Evolutionary conservation across 2,113 vertebrate genomes (phyloP).

Genomic region (Gymnarchus niloticus): DNA sequence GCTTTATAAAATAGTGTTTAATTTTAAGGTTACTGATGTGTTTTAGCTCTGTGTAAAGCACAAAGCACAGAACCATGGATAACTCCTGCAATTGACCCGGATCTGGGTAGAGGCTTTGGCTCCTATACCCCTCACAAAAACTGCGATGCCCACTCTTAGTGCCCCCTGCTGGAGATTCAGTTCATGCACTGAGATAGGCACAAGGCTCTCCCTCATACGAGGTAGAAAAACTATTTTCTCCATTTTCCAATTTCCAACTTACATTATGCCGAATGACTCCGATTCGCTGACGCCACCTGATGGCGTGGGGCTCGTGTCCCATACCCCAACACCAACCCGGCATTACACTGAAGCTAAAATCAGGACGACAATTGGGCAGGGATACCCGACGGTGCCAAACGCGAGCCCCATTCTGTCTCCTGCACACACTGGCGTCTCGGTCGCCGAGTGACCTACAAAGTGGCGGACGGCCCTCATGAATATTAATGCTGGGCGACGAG

Average conservation of each 20-base stretch:
- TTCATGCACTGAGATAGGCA: too few species aligned
- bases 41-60: too few species aligned
- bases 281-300: background rate
- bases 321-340: background rate
- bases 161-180: background rate
- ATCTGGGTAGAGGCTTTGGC: too few species aligned
- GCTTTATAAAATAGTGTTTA: too few species aligned
- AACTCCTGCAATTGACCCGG: background rate
- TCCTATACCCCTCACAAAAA: background rate
- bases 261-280: too few species aligned
- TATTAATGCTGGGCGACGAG: too few species aligned
- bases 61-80: background rate
- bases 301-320: background rate
- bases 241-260: background rate
- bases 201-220: background rate
- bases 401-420: background rate
- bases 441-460: too few species aligned
- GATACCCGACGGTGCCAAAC: background rate
- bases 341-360: background rate
- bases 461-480: background rate
- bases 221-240: background rate
- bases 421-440: fast-evolving
- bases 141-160: background rate
- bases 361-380: background rate
- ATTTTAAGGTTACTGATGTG: too few species aligned